phyloP scores from a whole-genome alignment of 2,888 invertebrate species.

The Cryptocephalus primarius region DNA sequence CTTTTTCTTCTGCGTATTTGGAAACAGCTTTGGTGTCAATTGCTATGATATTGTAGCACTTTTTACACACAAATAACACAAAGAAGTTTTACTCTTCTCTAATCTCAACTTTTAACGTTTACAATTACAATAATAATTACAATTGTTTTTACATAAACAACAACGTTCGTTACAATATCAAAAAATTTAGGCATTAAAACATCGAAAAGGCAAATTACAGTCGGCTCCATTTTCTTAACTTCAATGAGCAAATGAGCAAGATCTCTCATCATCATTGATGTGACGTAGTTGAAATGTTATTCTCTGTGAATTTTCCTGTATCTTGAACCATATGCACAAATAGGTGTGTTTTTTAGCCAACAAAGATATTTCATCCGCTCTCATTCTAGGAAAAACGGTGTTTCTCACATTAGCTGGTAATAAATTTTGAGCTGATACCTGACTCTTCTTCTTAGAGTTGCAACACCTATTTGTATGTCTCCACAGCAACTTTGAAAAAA shows the following conservation, averaged over 20 bases:
- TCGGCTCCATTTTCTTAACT: background rate
- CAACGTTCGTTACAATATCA: background rate
- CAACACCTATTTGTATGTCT: background rate
- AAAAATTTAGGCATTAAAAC: background rate
- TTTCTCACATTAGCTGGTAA: background rate
- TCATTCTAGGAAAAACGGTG: background rate
- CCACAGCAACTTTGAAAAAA: background rate
- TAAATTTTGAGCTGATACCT: background rate
- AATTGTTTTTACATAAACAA: too few relatives aligned
- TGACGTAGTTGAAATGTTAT: background rate
- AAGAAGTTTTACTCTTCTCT: too few relatives aligned
- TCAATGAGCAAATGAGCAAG: background rate
- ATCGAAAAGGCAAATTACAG: background rate
- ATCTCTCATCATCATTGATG: background rate
- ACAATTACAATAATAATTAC: too few relatives aligned
- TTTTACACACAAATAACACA: too few relatives aligned
- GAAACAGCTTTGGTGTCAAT: conserved; percentile 1
- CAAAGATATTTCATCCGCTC: background rate
- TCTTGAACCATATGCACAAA: background rate
- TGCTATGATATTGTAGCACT: too few relatives aligned
- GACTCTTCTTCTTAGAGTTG: background rate
- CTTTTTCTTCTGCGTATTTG: conserved; percentile 2
- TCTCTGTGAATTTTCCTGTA: background rate
- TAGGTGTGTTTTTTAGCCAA: background rate
- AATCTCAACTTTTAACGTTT: too few relatives aligned